Conservation (phyloP, 2,113 vertebrate species). For the Cyanistes caeruleus region DNA sequence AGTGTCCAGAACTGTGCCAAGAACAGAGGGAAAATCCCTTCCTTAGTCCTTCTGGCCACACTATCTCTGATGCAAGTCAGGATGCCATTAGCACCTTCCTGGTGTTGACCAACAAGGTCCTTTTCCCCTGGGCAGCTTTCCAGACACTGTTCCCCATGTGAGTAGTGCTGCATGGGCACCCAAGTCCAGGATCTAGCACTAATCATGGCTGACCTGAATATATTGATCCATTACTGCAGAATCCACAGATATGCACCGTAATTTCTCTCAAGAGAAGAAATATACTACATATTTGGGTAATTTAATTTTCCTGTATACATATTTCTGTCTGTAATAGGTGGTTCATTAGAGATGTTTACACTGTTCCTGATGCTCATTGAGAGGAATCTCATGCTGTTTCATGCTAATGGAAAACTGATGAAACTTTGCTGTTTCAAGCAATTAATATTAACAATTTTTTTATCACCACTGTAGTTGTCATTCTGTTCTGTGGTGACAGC, state of each 20-base stretch:
- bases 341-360: constrained; percentile 42
- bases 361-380: neutral
- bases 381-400: constrained; percentile 24
- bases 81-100: neutral
- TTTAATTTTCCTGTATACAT: constrained; percentile 21
- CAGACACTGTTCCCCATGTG: neutral
- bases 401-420: constrained; percentile 42
- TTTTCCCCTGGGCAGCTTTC: neutral
- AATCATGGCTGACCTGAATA: neutral
- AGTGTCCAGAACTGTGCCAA: neutral
- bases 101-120: neutral
- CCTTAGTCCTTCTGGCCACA: neutral
- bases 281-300: neutral
- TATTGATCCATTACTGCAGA: neutral
- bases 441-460: constrained; percentile 52
- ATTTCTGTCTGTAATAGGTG: constrained; percentile 14
- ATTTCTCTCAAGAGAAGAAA: neutral
- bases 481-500: neutral
- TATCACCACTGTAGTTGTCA: neutral
- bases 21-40: neutral
- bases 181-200: neutral
- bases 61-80: neutral
- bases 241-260: neutral
- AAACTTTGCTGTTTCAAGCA: constrained; percentile 25
- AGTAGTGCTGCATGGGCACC: neutral